Percentiles rank a stretch among this genome's conserved stretches.
Evolutionary conservation across 2,888 invertebrate genomes (phyloP).

Genomic region (Poecilobothrus nobilitatus): DNA sequence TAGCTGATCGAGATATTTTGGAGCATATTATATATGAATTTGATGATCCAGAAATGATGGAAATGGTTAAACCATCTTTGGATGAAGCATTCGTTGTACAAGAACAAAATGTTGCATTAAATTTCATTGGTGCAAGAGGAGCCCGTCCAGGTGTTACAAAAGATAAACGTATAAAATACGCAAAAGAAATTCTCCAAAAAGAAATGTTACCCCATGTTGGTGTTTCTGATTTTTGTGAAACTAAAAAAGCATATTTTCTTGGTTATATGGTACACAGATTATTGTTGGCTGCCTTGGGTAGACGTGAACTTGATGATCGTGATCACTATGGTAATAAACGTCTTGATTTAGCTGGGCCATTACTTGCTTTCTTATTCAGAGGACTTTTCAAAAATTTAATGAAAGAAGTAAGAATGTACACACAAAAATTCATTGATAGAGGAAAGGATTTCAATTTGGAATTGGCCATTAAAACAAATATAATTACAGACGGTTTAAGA

Average conservation of each 20-base stretch:
- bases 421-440: slow-evolving; percentile 97
- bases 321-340: slow-evolving; percentile 99
- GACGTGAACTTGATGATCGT: slow-evolving; percentile 96
- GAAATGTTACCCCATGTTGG: slow-evolving; percentile 99
- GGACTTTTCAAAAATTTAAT: slow-evolving; percentile 92
- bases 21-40: slow-evolving; percentile 99
- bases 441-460: slow-evolving; percentile 98
- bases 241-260: slow-evolving; percentile 97
- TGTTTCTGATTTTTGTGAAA: slow-evolving; percentile 98
- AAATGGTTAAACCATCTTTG: slow-evolving; percentile 98
- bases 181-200: slow-evolving; percentile 97
- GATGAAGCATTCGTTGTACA: slow-evolving; percentile 99
- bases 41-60: slow-evolving; percentile 99
- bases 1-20: slow-evolving; percentile 96
- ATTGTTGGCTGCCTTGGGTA: slow-evolving; percentile 83
- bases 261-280: slow-evolving; percentile 99
- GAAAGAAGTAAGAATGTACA: slow-evolving; percentile 97
- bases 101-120: slow-evolving; percentile 96
- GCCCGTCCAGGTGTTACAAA: slow-evolving; percentile 97
- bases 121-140: slow-evolving; percentile 97
- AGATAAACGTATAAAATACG: slow-evolving; percentile 98
- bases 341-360: slow-evolving; percentile 92
- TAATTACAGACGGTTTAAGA: slow-evolving; percentile 94
- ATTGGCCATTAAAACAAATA: slow-evolving; percentile 79
- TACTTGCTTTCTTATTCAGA: slow-evolving; percentile 93